Evolutionary conservation across 30 jellyfish, hydroid and myxozoan species (phyloP), one percentile per base, ranked within the genome.

Genomic region (Clytia hemisphaerica): DNA sequence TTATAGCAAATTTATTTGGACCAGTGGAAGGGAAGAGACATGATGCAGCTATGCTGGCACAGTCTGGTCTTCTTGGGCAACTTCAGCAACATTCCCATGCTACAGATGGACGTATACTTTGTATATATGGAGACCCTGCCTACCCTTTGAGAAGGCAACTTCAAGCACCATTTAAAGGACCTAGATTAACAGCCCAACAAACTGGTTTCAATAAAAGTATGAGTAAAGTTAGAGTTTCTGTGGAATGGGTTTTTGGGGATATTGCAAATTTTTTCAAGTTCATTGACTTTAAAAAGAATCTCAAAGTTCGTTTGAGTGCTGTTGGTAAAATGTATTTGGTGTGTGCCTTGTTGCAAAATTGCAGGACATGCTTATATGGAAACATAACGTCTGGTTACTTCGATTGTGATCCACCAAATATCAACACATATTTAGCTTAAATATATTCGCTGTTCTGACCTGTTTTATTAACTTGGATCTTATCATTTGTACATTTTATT

Each of bases 171-270:
- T 61, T 49, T 34, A 33, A 60, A 61, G 68, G 78, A 19, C 37
- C 46, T 18, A 37, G 24, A 31, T 15, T 78, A 21, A 66, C 84
- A 3, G 58, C 83, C 14, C 66, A 69, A 29, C 66, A 79, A 45
- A 55, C 54, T 34, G 70, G 59, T 45, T 79, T 53, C 37, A 79
- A 79, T 53, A 58, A 26, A 33, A 45, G 62, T 22, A 79, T 79
- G 93, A 79, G 93, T 55, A 30, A 32, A 65, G 93, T 68, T 25
- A 31, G 93, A 28, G 82, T 74, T 24, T 40, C 83, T 18, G 82
- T 76, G 16, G 93, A 83, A 57, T 83, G 95, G 95, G 45, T 83
- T 21, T 83, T 83, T 70, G 95, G 93, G 63, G 93, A 67, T 50
- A 77, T 72, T 37, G 75, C 51, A n/a, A 63, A 67, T 57, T 85